phyloP scores from a whole-genome alignment of 2,113 vertebrate genomes.

The Gymnobelideus leadbeateri region DNA sequence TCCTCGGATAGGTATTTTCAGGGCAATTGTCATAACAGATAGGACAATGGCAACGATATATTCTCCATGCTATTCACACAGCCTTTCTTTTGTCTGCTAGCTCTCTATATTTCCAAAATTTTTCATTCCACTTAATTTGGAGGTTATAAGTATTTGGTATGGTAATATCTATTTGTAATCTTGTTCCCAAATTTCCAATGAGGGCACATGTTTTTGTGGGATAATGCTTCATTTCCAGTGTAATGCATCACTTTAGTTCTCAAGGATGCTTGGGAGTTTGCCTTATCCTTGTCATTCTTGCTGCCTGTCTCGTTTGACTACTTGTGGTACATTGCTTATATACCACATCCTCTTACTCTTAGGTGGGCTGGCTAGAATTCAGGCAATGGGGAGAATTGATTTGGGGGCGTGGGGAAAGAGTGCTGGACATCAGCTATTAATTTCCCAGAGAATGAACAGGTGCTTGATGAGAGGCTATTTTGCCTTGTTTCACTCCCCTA shows the following conservation, averaged over 20 bases:
- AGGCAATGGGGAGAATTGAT: neutral
- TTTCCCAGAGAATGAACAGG: conserved; percentile 5
- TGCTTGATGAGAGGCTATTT: neutral
- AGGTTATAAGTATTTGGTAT: neutral
- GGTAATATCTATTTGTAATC: neutral
- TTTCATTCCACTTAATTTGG: neutral
- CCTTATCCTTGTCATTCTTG: neutral
- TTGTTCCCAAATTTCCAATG: neutral
- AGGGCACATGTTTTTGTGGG: neutral
- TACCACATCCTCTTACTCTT: neutral
- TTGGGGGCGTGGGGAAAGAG: neutral
- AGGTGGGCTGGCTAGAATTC: neutral
- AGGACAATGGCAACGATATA: neutral
- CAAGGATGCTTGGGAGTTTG: neutral
- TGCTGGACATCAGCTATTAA: neutral
- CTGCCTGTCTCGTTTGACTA: neutral
- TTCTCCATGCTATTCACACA: neutral
- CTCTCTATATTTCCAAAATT: neutral
- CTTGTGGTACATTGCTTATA: neutral
- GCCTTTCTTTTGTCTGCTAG: neutral
- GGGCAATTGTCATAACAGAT: neutral
- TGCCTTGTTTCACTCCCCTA: no score
- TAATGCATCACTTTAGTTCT: neutral
- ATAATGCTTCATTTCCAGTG: neutral
- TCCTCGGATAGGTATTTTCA: neutral